phyloP scores from a whole-genome alignment of 2,888 invertebrate genomes.

The Ligdia adustata region DNA sequence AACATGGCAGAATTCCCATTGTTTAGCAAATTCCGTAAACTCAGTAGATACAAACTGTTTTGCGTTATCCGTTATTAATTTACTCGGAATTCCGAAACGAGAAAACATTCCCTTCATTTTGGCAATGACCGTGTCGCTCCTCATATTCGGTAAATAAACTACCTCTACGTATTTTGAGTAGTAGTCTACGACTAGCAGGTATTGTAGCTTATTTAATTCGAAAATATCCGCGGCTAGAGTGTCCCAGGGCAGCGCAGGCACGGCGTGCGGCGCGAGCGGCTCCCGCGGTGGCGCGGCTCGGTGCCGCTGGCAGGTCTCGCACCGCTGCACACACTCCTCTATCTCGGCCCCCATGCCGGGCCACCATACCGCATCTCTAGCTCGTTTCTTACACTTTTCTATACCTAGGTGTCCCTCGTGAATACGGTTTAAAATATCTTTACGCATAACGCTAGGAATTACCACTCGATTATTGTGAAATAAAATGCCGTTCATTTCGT shows the following conservation, averaged over 20 bases:
- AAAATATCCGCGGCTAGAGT: constrained; percentile 8
- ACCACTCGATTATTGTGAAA: constrained; percentile 9
- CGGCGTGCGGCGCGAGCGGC: constrained; percentile 26
- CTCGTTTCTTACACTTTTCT: constrained; percentile 10
- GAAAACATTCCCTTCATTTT: constrained; percentile 10
- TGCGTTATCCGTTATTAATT: constrained; percentile 4
- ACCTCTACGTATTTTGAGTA: constrained; percentile 13
- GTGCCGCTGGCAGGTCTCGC: constrained; percentile 27
- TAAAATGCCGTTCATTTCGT: constrained; percentile 6
- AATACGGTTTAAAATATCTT: constrained; percentile 7
- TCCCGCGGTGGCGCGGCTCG: constrained; percentile 27
- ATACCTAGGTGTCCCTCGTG: constrained; percentile 16
- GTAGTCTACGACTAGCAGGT: constrained; percentile 9
- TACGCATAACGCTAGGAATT: constrained; percentile 5
- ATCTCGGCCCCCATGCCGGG: constrained; percentile 22
- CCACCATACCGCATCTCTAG: constrained; percentile 6
- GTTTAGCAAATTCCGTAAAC: constrained; percentile 3
- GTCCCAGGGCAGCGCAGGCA: constrained; percentile 15
- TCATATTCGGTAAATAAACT: constrained; percentile 9
- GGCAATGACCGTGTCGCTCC: constrained; percentile 5
- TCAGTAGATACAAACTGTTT: neutral
- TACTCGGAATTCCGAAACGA: constrained; percentile 11
- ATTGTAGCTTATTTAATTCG: constrained; percentile 6
- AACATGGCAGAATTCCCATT: constrained; percentile 10
- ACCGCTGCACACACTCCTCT: constrained; percentile 18